These are phyloP conservation scores for Synanthedon tipuliformis DNA, from an alignment of 2,888 invertebrate species.

Conservation along the genomic window DNA sequence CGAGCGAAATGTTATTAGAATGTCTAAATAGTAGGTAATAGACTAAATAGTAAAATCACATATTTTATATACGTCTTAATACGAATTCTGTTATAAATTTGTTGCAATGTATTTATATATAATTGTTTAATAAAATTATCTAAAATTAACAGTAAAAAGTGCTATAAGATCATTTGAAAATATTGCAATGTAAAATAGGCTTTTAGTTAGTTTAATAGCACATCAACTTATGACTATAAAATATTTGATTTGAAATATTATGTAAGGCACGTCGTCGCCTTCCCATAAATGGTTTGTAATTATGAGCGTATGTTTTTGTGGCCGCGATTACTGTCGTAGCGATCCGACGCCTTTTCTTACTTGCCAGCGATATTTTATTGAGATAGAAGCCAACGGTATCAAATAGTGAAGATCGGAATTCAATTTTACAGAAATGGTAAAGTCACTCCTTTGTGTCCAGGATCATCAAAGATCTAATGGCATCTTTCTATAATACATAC, in stretches of 20 bases:
- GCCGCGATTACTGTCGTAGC: conserved; percentile 49
- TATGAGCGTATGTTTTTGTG: conserved; percentile 58
- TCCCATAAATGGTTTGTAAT: conserved; percentile 63
- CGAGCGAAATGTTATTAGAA: neutral
- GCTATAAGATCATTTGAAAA: too few relatives aligned
- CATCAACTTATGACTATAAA: conserved; percentile 11
- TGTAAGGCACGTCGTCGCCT: conserved; percentile 53
- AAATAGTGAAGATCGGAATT: neutral
- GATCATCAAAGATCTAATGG: neutral
- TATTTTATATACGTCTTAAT: too few relatives aligned
- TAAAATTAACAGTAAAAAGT: too few relatives aligned
- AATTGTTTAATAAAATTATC: too few relatives aligned
- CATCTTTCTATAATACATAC: too few relatives aligned
- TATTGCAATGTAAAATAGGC: too few relatives aligned
- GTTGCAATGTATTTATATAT: too few relatives aligned
- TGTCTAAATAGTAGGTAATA: neutral
- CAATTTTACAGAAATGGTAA: neutral
- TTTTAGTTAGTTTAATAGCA: neutral
- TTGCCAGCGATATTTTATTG: conserved; percentile 47
- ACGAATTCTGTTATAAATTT: too few relatives aligned
- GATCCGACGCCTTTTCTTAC: conserved; percentile 54
- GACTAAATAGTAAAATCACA: neutral
- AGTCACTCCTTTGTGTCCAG: neutral
- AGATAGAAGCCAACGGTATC: neutral
- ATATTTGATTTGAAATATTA: conserved; percentile 47